These are phyloP conservation scores for Holocentrus rufus DNA, from an alignment of 2,797 vertebrate genomes.

Conservation along the genomic window DNA sequence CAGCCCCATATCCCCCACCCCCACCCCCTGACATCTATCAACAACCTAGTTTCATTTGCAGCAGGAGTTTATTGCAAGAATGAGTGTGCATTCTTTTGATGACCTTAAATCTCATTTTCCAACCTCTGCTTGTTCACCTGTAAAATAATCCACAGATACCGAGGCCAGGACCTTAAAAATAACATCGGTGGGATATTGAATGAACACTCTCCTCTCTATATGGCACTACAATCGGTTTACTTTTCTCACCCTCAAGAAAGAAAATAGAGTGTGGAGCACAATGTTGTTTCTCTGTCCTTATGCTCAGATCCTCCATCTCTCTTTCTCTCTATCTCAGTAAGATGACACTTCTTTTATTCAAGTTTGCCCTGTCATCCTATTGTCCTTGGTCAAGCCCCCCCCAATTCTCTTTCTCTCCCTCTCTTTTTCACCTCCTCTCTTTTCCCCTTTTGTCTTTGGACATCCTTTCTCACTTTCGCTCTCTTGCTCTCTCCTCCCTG, in stretches of 20 bases:
- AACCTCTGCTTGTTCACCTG: slow-evolving; percentile 70
- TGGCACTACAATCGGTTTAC: slow-evolving; percentile 41
- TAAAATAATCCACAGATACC: slow-evolving; percentile 68
- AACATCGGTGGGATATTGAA: slow-evolving; percentile 62
- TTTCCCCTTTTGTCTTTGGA: not conserved
- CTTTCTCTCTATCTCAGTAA: slow-evolving; percentile 23
- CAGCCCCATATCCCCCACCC: not conserved
- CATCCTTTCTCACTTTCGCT: not conserved
- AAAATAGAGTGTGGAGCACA: slow-evolving; percentile 26
- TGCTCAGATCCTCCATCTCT: slow-evolving; percentile 34
- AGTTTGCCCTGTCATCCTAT: slow-evolving; percentile 43
- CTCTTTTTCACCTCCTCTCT: not conserved
- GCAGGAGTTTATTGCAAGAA: slow-evolving; percentile 49
- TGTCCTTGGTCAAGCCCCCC: slow-evolving; percentile 36
- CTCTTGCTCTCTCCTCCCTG: slow-evolving; percentile 10
- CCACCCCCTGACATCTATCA: slow-evolving; percentile 48
- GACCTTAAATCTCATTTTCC: slow-evolving; percentile 78
- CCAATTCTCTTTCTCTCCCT: slow-evolving; percentile 17
- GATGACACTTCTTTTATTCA: slow-evolving; percentile 47
- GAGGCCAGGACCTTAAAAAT: slow-evolving; percentile 72
- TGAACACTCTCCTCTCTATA: slow-evolving; percentile 49
- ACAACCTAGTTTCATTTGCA: slow-evolving; percentile 57
- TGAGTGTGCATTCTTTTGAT: slow-evolving; percentile 44
- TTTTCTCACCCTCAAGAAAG: slow-evolving; percentile 50
- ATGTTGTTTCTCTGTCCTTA: slow-evolving; percentile 56